phyloP scores from a whole-genome alignment of 2,797 vertebrate genomes.

The Aselliscus stoliczkanus region DNA sequence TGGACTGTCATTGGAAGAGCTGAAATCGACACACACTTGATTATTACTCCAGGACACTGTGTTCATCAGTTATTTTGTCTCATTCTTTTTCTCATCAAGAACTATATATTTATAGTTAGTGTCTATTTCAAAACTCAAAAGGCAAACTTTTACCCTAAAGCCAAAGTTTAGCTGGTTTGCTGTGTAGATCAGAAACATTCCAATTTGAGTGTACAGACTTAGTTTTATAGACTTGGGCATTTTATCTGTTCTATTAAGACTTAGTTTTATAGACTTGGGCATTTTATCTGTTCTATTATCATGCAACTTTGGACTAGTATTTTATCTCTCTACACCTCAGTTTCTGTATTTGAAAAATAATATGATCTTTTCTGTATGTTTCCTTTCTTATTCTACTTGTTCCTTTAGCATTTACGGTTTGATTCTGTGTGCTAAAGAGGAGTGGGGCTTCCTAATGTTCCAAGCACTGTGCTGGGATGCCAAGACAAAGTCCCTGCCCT shows the following conservation, averaged over 20 bases:
- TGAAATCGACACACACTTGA: slow-evolving; percentile 87
- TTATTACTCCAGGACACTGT: slow-evolving; percentile 82
- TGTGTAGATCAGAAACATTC: neutral
- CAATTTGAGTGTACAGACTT: neutral
- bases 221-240: neutral
- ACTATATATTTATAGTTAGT: neutral
- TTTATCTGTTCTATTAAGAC: neutral
- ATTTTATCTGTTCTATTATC: neutral
- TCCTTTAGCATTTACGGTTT: neutral
- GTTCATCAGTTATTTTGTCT: slow-evolving; percentile 86
- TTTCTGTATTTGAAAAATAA: slow-evolving; percentile 10
- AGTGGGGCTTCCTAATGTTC: neutral
- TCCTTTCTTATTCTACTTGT: neutral
- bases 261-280: neutral
- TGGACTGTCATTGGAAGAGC: slow-evolving; percentile 83
- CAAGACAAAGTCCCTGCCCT: neutral
- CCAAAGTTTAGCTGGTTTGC: neutral
- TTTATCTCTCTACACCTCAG: neutral
- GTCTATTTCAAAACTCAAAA: slow-evolving; percentile 7
- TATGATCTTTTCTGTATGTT: neutral
- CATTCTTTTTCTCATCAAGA: slow-evolving; percentile 60
- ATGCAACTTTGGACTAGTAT: neutral
- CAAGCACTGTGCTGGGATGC: neutral
- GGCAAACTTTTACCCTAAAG: neutral
- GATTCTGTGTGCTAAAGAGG: neutral